Evolutionary conservation across 2,113 vertebrate species (phyloP).

Genomic region (Tachysurus fulvidraco): DNA sequence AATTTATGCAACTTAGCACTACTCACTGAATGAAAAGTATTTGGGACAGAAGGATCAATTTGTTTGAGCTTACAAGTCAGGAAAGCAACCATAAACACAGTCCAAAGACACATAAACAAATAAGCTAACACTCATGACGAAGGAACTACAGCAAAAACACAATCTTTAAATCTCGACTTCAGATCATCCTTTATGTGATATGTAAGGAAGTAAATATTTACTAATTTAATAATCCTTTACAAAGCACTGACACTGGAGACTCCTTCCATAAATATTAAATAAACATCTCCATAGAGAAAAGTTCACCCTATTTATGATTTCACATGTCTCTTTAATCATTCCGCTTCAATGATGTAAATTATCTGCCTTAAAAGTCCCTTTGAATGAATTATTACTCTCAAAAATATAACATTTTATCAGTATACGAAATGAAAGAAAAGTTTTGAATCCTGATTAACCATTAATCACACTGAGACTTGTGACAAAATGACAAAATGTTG

Average conservation of each 20-base stretch:
- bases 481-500: background rate
- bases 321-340: background rate
- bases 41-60: background rate
- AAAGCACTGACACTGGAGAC: background rate
- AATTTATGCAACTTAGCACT: background rate
- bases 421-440: background rate
- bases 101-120: background rate
- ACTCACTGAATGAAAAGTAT: background rate
- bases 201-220: background rate
- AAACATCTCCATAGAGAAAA: background rate
- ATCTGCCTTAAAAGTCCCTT: too few species aligned
- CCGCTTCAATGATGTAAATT: too few species aligned
- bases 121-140: background rate
- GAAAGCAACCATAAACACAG: background rate
- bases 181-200: background rate
- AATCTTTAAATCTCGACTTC: background rate
- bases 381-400: too few species aligned
- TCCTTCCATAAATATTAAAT: background rate
- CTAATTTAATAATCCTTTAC: background rate
- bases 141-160: background rate
- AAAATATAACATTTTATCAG: too few species aligned
- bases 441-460: background rate
- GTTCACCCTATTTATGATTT: background rate
- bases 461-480: background rate
- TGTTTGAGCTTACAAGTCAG: background rate